Evolutionary conservation across 1,140 invertebrate species (phyloP).

Genomic region (Diorhabda carinulata): DNA sequence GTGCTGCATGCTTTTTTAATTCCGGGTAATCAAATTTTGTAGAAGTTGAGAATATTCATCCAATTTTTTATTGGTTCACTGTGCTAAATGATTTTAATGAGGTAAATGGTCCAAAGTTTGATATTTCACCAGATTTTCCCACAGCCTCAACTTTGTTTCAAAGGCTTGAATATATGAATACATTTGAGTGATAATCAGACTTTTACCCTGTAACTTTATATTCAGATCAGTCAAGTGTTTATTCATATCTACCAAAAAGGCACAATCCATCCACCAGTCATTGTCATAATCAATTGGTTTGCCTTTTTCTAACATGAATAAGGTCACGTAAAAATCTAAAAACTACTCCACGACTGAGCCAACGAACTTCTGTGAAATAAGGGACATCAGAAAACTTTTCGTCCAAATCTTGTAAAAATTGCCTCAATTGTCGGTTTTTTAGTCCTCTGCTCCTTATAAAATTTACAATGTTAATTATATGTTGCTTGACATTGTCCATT

Average conservation of each 20-base stretch:
- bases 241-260: constrained; percentile 24
- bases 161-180: no score
- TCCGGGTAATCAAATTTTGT: neutral
- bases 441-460: constrained; percentile 39
- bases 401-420: constrained; percentile 39
- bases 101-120: no score
- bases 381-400: constrained; percentile 34
- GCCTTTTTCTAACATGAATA: constrained; percentile 11
- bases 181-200: no score
- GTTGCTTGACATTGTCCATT: constrained; percentile 37
- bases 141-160: no score
- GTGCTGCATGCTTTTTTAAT: neutral
- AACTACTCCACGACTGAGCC: constrained; percentile 34
- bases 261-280: constrained; percentile 20
- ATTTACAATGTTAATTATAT: constrained; percentile 37
- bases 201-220: no score
- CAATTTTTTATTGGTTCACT: neutral
- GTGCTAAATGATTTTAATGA: neutral
- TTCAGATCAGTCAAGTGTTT: neutral
- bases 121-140: no score
- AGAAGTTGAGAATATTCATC: neutral
- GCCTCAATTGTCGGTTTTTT: constrained; percentile 40
- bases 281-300: no score
- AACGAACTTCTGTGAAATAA: constrained; percentile 36
- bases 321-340: constrained; percentile 28